Percentiles rank a stretch among this genome's conserved stretches.
Evolutionary conservation across 2,888 invertebrate species (phyloP).

Genomic region (Plagodis pulveraria): DNA sequence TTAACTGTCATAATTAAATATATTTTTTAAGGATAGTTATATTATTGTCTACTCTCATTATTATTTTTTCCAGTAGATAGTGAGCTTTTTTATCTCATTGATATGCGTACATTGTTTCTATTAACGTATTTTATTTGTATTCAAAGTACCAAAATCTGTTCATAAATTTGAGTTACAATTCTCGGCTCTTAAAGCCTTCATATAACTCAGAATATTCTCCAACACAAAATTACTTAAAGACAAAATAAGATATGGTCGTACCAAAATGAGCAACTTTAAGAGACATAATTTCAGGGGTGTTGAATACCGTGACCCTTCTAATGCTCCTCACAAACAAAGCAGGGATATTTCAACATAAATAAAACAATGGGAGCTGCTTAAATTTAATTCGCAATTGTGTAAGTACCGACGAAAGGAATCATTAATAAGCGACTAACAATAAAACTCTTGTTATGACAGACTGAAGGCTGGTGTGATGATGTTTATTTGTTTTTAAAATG

Average conservation of each 20-base stretch:
- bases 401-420: conserved; percentile 13
- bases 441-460: conserved; percentile 13
- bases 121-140: too few relatives aligned
- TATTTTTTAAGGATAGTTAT: too few relatives aligned
- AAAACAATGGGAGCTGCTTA: conserved; percentile 24
- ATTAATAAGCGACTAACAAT: conserved; percentile 16
- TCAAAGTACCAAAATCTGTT: too few relatives aligned
- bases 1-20: too few relatives aligned
- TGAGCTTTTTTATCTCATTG: too few relatives aligned
- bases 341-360: conserved; percentile 28
- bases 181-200: too few relatives aligned
- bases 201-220: neutral
- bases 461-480: conserved; percentile 11
- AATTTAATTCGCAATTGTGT: conserved; percentile 19
- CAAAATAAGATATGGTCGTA: conserved; percentile 11
- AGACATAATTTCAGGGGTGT: conserved; percentile 8
- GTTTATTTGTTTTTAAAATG: conserved; percentile 5
- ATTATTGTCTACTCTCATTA: too few relatives aligned
- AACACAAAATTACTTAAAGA: conserved; percentile 1
- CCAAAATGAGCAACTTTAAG: conserved; percentile 7
- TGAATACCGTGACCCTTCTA: conserved; percentile 27
- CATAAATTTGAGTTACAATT: too few relatives aligned
- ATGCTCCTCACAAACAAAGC: conserved; percentile 33
- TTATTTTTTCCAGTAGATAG: too few relatives aligned
- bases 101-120: too few relatives aligned